Evolutionary conservation across 2,888 invertebrate genomes (phyloP).

Genomic region (Cataglyphis rosenhaueri): DNA sequence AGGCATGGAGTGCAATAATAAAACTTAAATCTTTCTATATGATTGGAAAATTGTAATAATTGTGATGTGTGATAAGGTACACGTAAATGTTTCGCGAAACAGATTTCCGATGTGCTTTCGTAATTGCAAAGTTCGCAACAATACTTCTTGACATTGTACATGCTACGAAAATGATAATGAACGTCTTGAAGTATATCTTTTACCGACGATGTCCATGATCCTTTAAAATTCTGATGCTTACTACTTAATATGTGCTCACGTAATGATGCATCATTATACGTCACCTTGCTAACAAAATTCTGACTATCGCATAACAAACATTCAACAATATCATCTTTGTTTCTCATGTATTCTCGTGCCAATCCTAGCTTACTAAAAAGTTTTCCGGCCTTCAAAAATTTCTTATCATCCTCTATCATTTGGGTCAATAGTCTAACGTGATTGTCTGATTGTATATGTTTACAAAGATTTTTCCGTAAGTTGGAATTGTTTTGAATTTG

Average conservation of each 20-base stretch:
- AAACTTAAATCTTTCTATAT: neutral
- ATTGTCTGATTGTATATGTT: neutral
- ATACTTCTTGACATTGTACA: neutral
- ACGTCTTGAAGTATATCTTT: neutral
- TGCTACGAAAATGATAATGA: neutral
- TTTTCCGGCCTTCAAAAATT: neutral
- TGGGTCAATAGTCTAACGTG: neutral
- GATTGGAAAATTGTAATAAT: neutral
- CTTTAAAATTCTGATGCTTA: neutral
- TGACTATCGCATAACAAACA: neutral
- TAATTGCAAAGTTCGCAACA: neutral
- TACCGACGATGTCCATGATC: neutral
- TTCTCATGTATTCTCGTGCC: slow-evolving; percentile 1
- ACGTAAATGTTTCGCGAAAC: neutral
- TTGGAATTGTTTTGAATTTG: neutral
- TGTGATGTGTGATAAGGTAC: neutral
- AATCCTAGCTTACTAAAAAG: neutral
- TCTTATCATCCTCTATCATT: neutral
- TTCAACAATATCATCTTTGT: neutral
- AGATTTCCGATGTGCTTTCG: neutral
- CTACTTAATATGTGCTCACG: neutral
- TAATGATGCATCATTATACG: neutral
- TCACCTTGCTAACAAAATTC: neutral
- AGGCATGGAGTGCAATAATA: neutral
- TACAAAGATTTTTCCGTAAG: neutral